These are phyloP conservation scores for Oikopleura dioica DNA, from an alignment of 23 tunicate genomes.

Conservation along the genomic window DNA sequence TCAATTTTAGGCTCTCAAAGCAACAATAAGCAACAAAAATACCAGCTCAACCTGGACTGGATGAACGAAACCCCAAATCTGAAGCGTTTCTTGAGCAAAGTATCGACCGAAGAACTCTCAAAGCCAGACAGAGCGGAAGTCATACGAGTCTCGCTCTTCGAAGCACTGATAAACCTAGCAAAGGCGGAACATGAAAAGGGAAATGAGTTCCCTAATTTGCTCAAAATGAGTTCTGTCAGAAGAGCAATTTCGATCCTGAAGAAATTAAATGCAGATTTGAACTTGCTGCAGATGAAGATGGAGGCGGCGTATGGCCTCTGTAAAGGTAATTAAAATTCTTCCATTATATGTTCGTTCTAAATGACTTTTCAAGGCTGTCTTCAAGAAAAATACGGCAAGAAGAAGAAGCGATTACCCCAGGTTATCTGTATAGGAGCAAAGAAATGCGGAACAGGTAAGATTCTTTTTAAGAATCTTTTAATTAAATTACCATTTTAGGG, in stretches of 20 bases:
- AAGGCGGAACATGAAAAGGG: not conserved
- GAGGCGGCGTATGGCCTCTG: not conserved
- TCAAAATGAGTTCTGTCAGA: not conserved
- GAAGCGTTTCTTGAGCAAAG: not conserved
- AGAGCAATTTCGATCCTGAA: not conserved
- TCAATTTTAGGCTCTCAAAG: not conserved
- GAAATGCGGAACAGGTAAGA: constrained; percentile 11
- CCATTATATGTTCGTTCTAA: not conserved
- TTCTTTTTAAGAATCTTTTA: too few species aligned
- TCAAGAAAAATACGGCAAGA: constrained; percentile 12
- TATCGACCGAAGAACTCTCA: not conserved
- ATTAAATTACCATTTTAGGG: too few species aligned
- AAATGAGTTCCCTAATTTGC: not conserved
- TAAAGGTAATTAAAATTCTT: not conserved
- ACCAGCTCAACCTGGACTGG: not conserved
- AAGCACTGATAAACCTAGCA: not conserved
- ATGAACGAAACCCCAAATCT: not conserved
- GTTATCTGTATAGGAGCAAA: constrained; percentile 12
- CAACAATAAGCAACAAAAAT: not conserved
- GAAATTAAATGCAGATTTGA: not conserved
- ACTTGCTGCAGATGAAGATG: not conserved
- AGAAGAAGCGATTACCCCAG: constrained; percentile 5
- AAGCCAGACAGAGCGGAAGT: not conserved
- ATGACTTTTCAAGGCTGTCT: not conserved
- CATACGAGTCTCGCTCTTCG: not conserved